Conservation (phyloP, 2,888 invertebrate genomes). For the Disparrhopalites patrizii region DNA sequence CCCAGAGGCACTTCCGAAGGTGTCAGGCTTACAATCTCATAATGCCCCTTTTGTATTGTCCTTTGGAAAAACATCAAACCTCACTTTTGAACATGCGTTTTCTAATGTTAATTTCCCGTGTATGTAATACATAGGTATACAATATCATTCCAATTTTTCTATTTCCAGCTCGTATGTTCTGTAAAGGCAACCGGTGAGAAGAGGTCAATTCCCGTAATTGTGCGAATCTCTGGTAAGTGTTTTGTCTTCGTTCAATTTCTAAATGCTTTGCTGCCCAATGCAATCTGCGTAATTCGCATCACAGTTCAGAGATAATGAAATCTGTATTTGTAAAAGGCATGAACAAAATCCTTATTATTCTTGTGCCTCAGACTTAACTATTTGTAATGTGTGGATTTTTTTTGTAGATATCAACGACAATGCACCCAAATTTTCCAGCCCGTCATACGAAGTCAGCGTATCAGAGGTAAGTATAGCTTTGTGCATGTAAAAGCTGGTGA, state of each 20-base stretch:
- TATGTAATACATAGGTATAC: too few relatives aligned
- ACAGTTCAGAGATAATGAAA: too few relatives aligned
- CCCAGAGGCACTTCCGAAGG: too few relatives aligned
- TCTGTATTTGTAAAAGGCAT: too few relatives aligned
- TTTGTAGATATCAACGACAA: slow-evolving; percentile 79
- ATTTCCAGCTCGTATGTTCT: slow-evolving; percentile 71
- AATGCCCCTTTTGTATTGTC: too few relatives aligned
- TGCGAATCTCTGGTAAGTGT: slow-evolving; percentile 64
- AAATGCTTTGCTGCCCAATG: not conserved
- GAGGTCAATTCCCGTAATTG: slow-evolving; percentile 80
- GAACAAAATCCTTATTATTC: too few relatives aligned
- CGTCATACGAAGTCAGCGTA: slow-evolving; percentile 76
- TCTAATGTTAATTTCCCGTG: too few relatives aligned
- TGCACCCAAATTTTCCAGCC: slow-evolving; percentile 75
- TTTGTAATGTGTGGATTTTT: not conserved
- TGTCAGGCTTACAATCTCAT: too few relatives aligned
- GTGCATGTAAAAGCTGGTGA: not conserved
- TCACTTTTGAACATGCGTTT: too few relatives aligned
- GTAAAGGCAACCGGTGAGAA: slow-evolving; percentile 73
- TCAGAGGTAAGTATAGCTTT: slow-evolving; percentile 68
- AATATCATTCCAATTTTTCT: too few relatives aligned
- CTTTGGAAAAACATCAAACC: not conserved
- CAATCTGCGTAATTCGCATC: too few relatives aligned
- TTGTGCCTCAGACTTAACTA: not conserved
- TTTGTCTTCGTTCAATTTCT: not conserved